phyloP scores from a whole-genome alignment of 2,113 vertebrate species.

The Chlamydotis undulata region DNA sequence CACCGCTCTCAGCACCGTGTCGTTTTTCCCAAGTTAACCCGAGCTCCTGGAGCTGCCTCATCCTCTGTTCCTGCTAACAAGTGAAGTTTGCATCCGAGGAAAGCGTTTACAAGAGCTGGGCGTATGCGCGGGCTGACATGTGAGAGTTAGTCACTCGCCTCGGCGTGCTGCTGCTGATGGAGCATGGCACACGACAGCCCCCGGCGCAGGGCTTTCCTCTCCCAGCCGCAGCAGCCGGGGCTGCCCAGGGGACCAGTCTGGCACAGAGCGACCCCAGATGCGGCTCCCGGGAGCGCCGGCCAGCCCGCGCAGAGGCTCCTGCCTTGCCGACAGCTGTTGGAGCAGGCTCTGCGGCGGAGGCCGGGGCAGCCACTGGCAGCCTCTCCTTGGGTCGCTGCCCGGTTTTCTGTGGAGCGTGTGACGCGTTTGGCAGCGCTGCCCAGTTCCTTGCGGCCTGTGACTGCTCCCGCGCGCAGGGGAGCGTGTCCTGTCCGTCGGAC shows the following conservation, averaged over 20 bases:
- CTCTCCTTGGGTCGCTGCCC: background rate
- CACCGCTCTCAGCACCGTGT: rapidly evolving
- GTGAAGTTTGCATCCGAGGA: background rate
- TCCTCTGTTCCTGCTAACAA: background rate
- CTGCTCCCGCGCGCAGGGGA: too few relatives aligned
- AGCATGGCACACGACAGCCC: background rate
- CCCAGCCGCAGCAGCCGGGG: background rate
- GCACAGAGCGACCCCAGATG: background rate
- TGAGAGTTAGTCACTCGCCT: background rate
- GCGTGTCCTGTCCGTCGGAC: background rate
- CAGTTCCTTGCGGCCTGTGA: background rate
- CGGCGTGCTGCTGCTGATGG: background rate
- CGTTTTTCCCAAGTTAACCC: background rate
- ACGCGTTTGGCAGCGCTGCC: background rate
- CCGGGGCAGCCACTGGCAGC: background rate
- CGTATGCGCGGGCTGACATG: background rate
- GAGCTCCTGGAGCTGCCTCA: background rate
- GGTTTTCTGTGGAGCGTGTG: rapidly evolving
- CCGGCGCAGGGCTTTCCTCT: background rate
- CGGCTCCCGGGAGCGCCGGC: background rate
- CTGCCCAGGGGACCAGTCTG: background rate
- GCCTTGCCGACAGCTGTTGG: background rate
- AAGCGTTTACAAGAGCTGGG: background rate
- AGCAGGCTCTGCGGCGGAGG: background rate
- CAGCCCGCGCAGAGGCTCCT: rapidly evolving